phyloP scores from a whole-genome alignment of 2,797 vertebrate species.

The Lepus townsendii region DNA sequence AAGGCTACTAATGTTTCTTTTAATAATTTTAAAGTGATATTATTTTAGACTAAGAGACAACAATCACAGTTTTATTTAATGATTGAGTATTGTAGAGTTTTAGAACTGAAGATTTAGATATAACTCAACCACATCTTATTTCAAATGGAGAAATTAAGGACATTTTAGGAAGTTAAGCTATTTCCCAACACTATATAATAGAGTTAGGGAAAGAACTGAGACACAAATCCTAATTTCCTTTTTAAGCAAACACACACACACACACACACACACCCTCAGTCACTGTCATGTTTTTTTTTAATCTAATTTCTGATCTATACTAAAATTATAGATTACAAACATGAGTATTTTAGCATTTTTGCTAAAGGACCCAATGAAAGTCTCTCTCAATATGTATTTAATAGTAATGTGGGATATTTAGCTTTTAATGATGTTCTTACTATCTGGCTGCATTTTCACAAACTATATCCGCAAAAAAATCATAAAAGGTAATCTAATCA shows the following conservation, averaged over 20 bases:
- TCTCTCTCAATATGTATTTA: neutral
- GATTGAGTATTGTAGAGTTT: neutral
- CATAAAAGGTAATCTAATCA: neutral
- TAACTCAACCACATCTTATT: neutral
- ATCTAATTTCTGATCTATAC: neutral
- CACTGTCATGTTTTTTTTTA: neutral
- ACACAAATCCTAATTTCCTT: neutral
- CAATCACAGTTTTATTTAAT: neutral
- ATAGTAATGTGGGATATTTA: neutral
- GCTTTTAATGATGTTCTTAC: neutral
- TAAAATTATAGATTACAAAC: neutral
- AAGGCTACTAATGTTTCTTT: neutral
- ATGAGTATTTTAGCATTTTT: neutral
- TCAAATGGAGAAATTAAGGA: neutral
- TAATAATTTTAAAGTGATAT: neutral
- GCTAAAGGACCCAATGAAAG: neutral
- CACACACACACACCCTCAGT: neutral
- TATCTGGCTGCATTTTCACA: neutral
- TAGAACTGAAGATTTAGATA: neutral
- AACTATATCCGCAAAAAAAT: neutral
- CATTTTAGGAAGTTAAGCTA: neutral
- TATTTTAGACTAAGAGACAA: constrained; percentile 37
- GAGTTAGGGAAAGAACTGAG: neutral
- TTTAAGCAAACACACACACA: neutral
- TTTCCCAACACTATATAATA: neutral